A percentile compares a stretch with the other conserved stretches of the same genome.
These are phyloP conservation scores for Athripsodes cinereus DNA, from an alignment of 2,888 invertebrate species.

Conservation along the genomic window DNA sequence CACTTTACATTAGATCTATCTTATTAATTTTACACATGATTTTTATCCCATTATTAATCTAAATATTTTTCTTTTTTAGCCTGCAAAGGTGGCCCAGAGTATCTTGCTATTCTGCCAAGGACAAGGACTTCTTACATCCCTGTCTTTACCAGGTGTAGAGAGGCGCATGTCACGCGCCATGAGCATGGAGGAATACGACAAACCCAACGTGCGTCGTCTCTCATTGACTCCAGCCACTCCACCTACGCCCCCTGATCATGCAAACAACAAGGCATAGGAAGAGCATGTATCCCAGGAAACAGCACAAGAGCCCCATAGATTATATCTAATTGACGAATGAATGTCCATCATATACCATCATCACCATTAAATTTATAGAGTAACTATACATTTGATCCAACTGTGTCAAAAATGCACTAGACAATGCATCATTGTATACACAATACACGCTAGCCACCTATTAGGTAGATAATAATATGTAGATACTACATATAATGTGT, in stretches of 20 bases:
- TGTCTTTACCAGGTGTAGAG: constrained; percentile 75
- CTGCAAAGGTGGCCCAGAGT: constrained; percentile 80
- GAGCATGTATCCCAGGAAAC: neutral
- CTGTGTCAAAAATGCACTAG: too few relatives aligned
- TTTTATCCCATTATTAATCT: constrained; percentile 1
- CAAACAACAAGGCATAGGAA: constrained; percentile 22
- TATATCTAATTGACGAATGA: neutral
- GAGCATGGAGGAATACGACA: constrained; percentile 80
- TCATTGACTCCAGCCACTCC: constrained; percentile 50
- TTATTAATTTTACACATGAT: constrained; percentile 7
- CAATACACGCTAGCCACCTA: too few relatives aligned
- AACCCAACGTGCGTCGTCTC: constrained; percentile 69
- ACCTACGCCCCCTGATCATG: constrained; percentile 3
- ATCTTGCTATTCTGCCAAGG: constrained; percentile 86
- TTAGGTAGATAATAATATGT: too few relatives aligned
- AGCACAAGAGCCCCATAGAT: neutral
- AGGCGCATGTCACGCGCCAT: constrained; percentile 63
- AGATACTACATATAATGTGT: too few relatives aligned
- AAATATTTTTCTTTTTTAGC: constrained; percentile 52
- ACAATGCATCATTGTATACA: too few relatives aligned
- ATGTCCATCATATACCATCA: neutral
- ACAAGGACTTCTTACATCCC: constrained; percentile 74
- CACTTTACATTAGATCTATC: constrained; percentile 29
- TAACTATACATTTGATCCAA: too few relatives aligned
- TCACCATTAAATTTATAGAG: too few relatives aligned